A percentile compares a stretch with the other conserved stretches of the same genome.
phyloP scores from a whole-genome alignment of 2,888 invertebrate species.

The Ophion costatus region DNA sequence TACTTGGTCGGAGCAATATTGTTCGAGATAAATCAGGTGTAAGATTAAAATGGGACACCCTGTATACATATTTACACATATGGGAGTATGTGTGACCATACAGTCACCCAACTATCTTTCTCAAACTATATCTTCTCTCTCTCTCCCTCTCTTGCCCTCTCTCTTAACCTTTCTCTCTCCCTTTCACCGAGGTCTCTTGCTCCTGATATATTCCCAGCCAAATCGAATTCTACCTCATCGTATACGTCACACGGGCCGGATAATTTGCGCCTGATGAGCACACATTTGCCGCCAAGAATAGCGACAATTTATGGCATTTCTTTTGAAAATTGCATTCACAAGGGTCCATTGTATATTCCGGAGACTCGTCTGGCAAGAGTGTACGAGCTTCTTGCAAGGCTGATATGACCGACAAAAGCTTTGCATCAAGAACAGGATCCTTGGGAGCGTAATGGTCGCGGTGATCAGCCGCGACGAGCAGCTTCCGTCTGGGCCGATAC shows the following conservation, averaged over 20 bases:
- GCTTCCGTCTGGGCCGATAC: too few relatives aligned
- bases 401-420: too few relatives aligned
- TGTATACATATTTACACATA: too few relatives aligned
- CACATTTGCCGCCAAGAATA: conserved; percentile 11
- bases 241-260: conserved; percentile 4
- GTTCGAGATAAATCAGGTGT: too few relatives aligned
- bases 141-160: neutral
- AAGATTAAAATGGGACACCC: too few relatives aligned
- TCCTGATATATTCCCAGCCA: conserved; percentile 35
- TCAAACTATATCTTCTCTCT: conserved; percentile 21
- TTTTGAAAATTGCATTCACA: neutral
- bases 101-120: conserved; percentile 40
- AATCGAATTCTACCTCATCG: conserved; percentile 36
- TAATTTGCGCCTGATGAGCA: conserved; percentile 22
- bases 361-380: too few relatives aligned
- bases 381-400: too few relatives aligned
- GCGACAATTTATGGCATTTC: conserved; percentile 16
- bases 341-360: neutral
- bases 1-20: too few relatives aligned
- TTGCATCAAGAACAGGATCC: neutral
- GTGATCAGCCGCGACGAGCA: too few relatives aligned
- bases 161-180: conserved; percentile 9
- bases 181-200: conserved; percentile 27
- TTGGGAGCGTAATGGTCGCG: neutral
- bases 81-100: conserved; percentile 13